Evolutionary conservation across 92 coral and sea anemone genomes (phyloP).

Genomic region (Zoanthus gigantus): DNA sequence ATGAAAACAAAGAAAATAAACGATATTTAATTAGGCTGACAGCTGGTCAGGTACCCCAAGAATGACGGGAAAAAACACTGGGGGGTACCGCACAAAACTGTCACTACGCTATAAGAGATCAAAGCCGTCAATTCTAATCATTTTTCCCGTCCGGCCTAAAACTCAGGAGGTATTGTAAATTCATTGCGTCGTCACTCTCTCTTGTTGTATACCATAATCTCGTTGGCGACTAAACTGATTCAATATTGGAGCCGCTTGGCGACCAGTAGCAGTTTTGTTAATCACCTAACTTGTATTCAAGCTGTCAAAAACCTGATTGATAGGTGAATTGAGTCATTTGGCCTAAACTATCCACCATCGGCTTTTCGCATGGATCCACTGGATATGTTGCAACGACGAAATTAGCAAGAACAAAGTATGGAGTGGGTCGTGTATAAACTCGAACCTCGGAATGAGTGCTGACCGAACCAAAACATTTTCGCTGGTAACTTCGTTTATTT

Average conservation of each 20-base stretch:
- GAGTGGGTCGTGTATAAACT: slow-evolving; percentile 31
- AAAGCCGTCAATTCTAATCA: not conserved
- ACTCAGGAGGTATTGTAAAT: not conserved
- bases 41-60: slow-evolving; percentile 75
- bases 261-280: slow-evolving; percentile 80
- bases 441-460: slow-evolving; percentile 31
- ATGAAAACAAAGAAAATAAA: slow-evolving; percentile 77
- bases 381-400: slow-evolving; percentile 38
- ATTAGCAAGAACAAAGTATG: slow-evolving; percentile 20
- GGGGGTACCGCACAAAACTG: slow-evolving; percentile 78
- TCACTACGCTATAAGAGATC: slow-evolving; percentile 62
- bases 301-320: slow-evolving; percentile 99
- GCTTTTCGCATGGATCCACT: slow-evolving; percentile 27
- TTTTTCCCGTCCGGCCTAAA: slow-evolving; percentile 14
- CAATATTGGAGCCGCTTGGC: slow-evolving; percentile 72
- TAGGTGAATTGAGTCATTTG: slow-evolving; percentile 96
- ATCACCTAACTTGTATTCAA: slow-evolving; percentile 82
- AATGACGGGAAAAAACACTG: slow-evolving; percentile 73
- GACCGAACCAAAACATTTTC: not conserved
- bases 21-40: slow-evolving; percentile 91
- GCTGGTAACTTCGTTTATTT: slow-evolving; percentile 12
- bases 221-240: slow-evolving; percentile 61
- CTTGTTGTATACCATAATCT: not conserved
- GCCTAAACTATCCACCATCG: slow-evolving; percentile 50
- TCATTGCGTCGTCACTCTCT: not conserved